A percentile compares a stretch with the other conserved stretches of the same genome.
Conservation (phyloP, 2,113 vertebrate genomes). For the Himantopus leucocephalus region DNA sequence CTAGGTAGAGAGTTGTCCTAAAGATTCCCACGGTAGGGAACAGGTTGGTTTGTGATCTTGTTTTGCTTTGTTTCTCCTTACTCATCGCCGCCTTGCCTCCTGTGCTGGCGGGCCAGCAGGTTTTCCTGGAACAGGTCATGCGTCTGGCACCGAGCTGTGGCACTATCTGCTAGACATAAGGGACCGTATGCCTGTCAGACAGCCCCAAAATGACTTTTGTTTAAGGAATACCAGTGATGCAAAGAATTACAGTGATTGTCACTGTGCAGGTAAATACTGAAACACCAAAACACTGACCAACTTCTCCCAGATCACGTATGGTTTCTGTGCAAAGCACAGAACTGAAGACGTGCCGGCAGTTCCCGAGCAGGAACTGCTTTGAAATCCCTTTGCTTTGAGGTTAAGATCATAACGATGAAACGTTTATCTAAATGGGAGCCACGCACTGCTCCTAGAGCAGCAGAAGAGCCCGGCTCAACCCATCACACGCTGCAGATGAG, state of each 20-base stretch:
- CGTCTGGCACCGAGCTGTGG: not conserved
- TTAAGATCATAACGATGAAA: not conserved
- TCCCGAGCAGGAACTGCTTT: not conserved
- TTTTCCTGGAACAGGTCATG: not conserved
- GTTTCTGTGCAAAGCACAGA: not conserved
- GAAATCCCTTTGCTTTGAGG: not conserved
- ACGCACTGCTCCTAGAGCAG: not conserved
- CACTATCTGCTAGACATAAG: not conserved
- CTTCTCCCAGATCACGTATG: not conserved
- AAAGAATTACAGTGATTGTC: not conserved
- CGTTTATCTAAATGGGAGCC: not conserved
- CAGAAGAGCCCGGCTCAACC: not conserved
- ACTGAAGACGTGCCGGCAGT: not conserved
- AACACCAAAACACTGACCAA: not conserved
- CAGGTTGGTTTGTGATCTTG: not conserved
- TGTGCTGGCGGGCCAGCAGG: not conserved
- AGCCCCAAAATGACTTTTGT: not conserved
- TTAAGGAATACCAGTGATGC: not conserved
- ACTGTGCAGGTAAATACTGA: not conserved
- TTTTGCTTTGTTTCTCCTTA: not conserved
- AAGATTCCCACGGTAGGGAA: not conserved
- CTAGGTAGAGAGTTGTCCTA: not conserved
- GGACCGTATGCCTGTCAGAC: not conserved
- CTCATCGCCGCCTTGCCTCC: not conserved
- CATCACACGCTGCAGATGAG: fast-evolving